Evolutionary conservation across 1,140 invertebrate species (phyloP).

Genomic region (Drosophila yakuba): DNA sequence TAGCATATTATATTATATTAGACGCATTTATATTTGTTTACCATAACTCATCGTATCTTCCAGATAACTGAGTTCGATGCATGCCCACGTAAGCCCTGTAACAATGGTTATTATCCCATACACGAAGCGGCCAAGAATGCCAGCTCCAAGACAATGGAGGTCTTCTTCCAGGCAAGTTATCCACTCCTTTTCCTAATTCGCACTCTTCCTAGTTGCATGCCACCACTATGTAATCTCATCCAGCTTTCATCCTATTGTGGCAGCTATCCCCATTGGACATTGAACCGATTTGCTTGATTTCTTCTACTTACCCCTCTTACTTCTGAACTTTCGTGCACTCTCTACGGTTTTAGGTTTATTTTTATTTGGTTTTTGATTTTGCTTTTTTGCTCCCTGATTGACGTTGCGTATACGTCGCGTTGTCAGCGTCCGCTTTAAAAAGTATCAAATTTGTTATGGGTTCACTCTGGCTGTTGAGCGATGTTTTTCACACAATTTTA

Average conservation of each 20-base stretch:
- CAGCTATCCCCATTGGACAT: constrained; percentile 23
- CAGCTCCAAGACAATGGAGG: constrained; percentile 92
- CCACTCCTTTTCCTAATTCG: not conserved
- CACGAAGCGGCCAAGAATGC: constrained; percentile 95
- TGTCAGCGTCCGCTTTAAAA: constrained; percentile 52
- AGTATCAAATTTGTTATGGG: constrained; percentile 68
- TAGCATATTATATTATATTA: constrained; percentile 6
- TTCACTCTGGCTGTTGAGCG: constrained; percentile 11
- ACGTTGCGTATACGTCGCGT: constrained; percentile 45
- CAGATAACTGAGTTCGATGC: constrained; percentile 91
- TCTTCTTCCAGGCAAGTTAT: constrained; percentile 86
- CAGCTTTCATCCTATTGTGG: constrained; percentile 38
- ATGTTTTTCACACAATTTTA: constrained; percentile 17
- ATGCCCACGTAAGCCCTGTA: constrained; percentile 89
- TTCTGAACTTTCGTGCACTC: constrained; percentile 41
- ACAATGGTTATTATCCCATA: constrained; percentile 95
- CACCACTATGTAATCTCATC: constrained; percentile 34
- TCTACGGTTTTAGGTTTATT: constrained; percentile 21
- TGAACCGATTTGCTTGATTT: constrained; percentile 27
- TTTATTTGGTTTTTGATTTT: constrained; percentile 9
- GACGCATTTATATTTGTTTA: constrained; percentile 22
- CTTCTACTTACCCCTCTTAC: constrained; percentile 1
- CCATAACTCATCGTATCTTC: constrained; percentile 69
- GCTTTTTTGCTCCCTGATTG: constrained; percentile 18
- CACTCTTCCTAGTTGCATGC: constrained; percentile 15